A percentile compares a stretch with the other conserved stretches of the same genome.
Conservation (phyloP, 2,888 invertebrate genomes). For the Pelosia muscerda region DNA sequence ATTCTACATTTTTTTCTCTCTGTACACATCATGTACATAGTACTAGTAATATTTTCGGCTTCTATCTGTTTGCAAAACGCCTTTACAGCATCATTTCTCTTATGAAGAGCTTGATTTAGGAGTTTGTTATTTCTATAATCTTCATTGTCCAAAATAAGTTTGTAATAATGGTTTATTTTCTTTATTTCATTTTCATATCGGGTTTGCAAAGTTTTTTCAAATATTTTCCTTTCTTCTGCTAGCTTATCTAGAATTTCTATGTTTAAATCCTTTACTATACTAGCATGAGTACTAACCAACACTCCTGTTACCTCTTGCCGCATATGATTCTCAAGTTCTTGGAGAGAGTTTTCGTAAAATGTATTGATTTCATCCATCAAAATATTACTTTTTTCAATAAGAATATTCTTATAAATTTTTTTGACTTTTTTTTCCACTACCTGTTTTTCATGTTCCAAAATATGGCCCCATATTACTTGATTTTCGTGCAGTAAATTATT, state of each 20-base stretch:
- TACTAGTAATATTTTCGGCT: constrained; percentile 71
- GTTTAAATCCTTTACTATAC: constrained; percentile 69
- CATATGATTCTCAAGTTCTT: constrained; percentile 72
- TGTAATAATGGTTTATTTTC: constrained; percentile 75
- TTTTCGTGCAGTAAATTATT: constrained; percentile 65
- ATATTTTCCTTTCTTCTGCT: constrained; percentile 58
- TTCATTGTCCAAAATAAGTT: constrained; percentile 71
- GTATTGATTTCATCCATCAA: constrained; percentile 67
- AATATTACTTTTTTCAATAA: constrained; percentile 65
- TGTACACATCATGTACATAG: constrained; percentile 78
- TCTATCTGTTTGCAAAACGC: constrained; percentile 72
- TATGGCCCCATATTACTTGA: constrained; percentile 71
- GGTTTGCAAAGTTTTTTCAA: constrained; percentile 62
- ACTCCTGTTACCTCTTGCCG: constrained; percentile 65
- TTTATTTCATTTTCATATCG: constrained; percentile 63
- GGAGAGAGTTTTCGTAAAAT: constrained; percentile 74
- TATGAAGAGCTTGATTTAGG: constrained; percentile 63
- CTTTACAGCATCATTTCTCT: constrained; percentile 74
- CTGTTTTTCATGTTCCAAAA: constrained; percentile 67
- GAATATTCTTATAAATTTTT: constrained; percentile 64
- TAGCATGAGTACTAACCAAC: constrained; percentile 61
- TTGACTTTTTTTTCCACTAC: constrained; percentile 64
- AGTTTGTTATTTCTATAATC: constrained; percentile 59
- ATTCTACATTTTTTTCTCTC: constrained; percentile 81
- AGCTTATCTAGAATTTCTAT: constrained; percentile 69